phyloP scores from a whole-genome alignment of 2,113 vertebrate species.

The Anguilla rostrata region DNA sequence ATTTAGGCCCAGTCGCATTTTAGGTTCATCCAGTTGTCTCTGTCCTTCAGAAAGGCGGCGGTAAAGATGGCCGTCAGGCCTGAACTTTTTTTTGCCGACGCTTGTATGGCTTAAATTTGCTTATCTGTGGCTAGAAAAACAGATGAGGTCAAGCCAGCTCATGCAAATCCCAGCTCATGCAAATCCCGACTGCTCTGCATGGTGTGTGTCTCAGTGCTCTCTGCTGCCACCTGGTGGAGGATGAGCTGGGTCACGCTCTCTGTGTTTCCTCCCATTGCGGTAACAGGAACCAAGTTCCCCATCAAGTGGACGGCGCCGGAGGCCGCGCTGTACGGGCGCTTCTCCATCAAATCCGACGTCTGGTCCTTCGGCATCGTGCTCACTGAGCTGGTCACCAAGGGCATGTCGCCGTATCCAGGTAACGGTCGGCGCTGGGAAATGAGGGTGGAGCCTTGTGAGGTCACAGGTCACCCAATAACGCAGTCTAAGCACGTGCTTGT shows the following conservation, averaged over 20 bases:
- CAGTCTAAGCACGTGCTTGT: too few relatives aligned
- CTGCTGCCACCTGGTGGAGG: neutral
- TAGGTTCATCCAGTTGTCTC: neutral
- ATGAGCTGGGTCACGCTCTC: constrained; percentile 21
- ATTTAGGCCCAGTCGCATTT: too few relatives aligned
- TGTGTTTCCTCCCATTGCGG: neutral
- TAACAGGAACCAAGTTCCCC: neutral
- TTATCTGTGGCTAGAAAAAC: neutral
- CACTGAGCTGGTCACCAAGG: neutral
- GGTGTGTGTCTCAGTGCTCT: neutral
- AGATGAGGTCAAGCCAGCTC: too few relatives aligned
- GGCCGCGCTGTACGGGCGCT: neutral
- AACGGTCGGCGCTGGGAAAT: neutral
- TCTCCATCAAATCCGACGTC: constrained; percentile 6
- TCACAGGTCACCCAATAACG: too few relatives aligned
- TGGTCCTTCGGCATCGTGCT: constrained; percentile 12
- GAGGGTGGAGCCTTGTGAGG: too few relatives aligned
- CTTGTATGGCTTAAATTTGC: neutral
- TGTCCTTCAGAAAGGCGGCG: neutral
- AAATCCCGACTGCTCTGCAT: neutral
- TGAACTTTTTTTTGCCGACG: neutral
- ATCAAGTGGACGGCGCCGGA: neutral
- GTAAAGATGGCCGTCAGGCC: too few relatives aligned
- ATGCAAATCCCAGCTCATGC: neutral
- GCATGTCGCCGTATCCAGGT: neutral